Evolutionary conservation across 2,113 vertebrate genomes (phyloP).

Genomic region (Merops nubicus): DNA sequence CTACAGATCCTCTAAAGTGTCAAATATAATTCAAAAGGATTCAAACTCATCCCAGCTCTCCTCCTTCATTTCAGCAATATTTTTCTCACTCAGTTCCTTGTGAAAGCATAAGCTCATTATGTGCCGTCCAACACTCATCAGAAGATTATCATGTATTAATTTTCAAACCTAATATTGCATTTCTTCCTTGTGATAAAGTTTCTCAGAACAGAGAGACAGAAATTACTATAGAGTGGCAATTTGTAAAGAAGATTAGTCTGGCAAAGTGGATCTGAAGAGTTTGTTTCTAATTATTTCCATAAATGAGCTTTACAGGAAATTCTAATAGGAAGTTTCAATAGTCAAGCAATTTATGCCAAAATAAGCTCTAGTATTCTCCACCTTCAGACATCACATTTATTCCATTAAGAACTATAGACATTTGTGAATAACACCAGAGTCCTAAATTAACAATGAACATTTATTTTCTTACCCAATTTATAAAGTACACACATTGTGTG

Average conservation of each 20-base stretch:
- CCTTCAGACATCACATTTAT: slow-evolving; percentile 25
- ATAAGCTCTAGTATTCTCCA: slow-evolving; percentile 42
- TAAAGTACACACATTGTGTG: background rate
- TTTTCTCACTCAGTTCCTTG: background rate
- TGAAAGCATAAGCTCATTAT: slow-evolving; percentile 64
- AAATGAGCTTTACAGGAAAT: slow-evolving; percentile 70
- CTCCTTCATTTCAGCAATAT: slow-evolving; percentile 45
- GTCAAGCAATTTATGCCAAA: slow-evolving; percentile 60
- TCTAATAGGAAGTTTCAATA: slow-evolving; percentile 63
- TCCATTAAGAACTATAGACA: slow-evolving; percentile 31
- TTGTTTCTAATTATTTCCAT: slow-evolving; percentile 78
- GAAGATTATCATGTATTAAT: slow-evolving; percentile 74
- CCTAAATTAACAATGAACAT: slow-evolving; percentile 7
- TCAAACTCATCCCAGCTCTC: background rate
- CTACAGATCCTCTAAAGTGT: background rate
- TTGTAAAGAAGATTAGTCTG: slow-evolving; percentile 76
- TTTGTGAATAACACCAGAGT: slow-evolving; percentile 12
- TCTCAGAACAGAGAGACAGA: slow-evolving; percentile 54
- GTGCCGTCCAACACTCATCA: slow-evolving; percentile 47
- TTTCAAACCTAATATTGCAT: slow-evolving; percentile 58
- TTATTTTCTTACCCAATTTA: slow-evolving; percentile 24
- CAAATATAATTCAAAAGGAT: slow-evolving; percentile 38
- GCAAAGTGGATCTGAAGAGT: slow-evolving; percentile 68
- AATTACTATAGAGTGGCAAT: slow-evolving; percentile 69
- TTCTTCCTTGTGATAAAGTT: slow-evolving; percentile 68